phyloP scores from a whole-genome alignment of 2,888 invertebrate genomes.

The Apotomis turbidana region DNA sequence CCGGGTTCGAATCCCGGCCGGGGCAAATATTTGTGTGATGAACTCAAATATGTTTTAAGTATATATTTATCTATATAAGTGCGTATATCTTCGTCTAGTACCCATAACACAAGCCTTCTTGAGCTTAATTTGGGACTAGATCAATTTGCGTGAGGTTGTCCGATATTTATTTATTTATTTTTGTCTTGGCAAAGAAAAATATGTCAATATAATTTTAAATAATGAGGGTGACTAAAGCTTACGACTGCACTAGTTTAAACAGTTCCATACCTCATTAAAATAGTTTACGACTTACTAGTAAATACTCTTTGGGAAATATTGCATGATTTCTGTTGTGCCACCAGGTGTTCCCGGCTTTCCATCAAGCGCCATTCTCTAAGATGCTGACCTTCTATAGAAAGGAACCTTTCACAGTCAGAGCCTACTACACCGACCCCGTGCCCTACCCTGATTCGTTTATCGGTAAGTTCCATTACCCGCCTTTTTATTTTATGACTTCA shows the following conservation, averaged over 20 bases:
- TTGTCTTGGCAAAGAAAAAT: neutral
- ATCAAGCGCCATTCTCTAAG: constrained; percentile 96
- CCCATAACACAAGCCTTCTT: no score
- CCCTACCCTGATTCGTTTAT: constrained; percentile 91
- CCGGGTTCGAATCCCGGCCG: no score
- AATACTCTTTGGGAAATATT: neutral
- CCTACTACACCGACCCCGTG: constrained; percentile 90
- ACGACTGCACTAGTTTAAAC: neutral
- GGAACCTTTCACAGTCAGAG: constrained; percentile 94
- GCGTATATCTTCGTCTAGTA: no score
- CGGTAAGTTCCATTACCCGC: constrained; percentile 81
- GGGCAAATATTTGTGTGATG: no score
- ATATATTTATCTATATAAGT: no score
- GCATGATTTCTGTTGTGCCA: constrained; percentile 34
- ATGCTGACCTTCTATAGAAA: constrained; percentile 96
- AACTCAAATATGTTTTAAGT: no score
- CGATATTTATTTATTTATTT: neutral
- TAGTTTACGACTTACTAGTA: neutral
- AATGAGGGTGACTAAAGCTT: neutral
- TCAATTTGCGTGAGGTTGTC: no score
- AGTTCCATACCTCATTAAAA: neutral
- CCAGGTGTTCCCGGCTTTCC: constrained; percentile 93
- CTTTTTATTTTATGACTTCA: constrained; percentile 3
- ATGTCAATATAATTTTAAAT: neutral
- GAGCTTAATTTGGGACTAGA: no score